These are phyloP conservation scores for Drosophila gaucha DNA, from an alignment of 2,888 invertebrate species.

Conservation along the genomic window DNA sequence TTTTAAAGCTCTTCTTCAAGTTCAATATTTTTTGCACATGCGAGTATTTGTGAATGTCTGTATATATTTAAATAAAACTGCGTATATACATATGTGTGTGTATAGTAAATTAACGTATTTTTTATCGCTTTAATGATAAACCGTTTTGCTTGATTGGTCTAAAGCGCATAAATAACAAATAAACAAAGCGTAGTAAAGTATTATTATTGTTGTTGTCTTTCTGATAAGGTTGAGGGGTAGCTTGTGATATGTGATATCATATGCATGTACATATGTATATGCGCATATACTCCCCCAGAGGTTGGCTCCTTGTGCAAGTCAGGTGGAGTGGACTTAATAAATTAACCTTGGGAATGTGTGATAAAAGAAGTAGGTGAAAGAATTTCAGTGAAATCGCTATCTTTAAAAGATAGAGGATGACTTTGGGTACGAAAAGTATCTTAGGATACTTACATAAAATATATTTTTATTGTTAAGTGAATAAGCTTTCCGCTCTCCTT, in stretches of 20 bases:
- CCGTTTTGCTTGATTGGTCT: constrained; percentile 79
- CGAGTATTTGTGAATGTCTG: constrained; percentile 3
- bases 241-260: constrained; percentile 49
- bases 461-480: not conserved
- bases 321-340: constrained; percentile 38
- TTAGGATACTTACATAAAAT: not conserved
- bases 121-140: constrained; percentile 74
- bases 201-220: constrained; percentile 24
- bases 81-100: constrained; percentile 5
- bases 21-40: constrained; percentile 37
- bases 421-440: too few relatives aligned
- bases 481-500: too few relatives aligned
- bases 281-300: not conserved
- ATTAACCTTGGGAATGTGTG: constrained; percentile 34
- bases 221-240: constrained; percentile 37
- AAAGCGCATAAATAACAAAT: constrained; percentile 75
- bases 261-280: constrained; percentile 30
- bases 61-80: constrained; percentile 34
- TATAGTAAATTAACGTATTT: constrained; percentile 75
- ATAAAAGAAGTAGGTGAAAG: constrained; percentile 20
- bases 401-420: not conserved
- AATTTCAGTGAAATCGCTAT: not conserved
- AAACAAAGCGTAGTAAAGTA: constrained; percentile 61
- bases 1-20: constrained; percentile 49
- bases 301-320: constrained; percentile 22